These are phyloP conservation scores for Drosophila affinis DNA, from an alignment of 2,888 invertebrate species.

Conservation along the genomic window DNA sequence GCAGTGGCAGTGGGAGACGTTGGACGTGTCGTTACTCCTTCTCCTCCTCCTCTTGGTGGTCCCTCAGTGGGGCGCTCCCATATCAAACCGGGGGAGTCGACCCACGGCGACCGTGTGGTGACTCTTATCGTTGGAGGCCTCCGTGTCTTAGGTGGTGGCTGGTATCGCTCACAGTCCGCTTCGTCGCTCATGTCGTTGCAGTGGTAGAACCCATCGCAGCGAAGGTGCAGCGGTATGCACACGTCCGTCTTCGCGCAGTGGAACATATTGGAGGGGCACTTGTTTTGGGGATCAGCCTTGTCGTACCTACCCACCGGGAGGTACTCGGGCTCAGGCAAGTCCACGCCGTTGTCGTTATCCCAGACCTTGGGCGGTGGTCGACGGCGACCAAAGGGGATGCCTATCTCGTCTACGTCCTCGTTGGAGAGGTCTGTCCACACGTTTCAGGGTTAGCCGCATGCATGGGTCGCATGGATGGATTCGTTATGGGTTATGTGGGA, in stretches of 20 bases:
- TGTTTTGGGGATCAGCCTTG: constrained; percentile 62
- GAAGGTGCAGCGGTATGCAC: constrained; percentile 85
- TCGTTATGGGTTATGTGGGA: constrained; percentile 21
- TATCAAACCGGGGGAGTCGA: constrained; percentile 30
- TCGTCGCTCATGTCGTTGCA: constrained; percentile 87
- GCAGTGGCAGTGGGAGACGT: constrained; percentile 10
- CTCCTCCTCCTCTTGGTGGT: constrained; percentile 7
- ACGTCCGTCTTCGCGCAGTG: constrained; percentile 85
- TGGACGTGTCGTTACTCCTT: constrained; percentile 22
- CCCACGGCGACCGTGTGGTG: constrained; percentile 22
- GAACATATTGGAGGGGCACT: constrained; percentile 85
- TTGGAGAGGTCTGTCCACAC: constrained; percentile 19
- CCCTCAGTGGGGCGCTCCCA: constrained; percentile 47
- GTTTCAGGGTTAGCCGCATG: constrained; percentile 28
- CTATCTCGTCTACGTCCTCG: constrained; percentile 64
- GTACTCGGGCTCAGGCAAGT: constrained; percentile 60
- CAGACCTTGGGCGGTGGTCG: constrained; percentile 20
- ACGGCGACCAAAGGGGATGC: constrained; percentile 60
- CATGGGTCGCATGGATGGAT: constrained; percentile 40
- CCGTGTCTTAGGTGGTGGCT: constrained; percentile 36
- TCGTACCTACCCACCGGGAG: constrained; percentile 56
- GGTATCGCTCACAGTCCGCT: constrained; percentile 82
- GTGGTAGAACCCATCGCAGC: constrained; percentile 86
- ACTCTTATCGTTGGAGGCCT: constrained; percentile 23
- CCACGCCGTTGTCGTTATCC: constrained; percentile 39